Percentiles rank a stretch among this genome's conserved stretches.
These are phyloP conservation scores for Malurus cyaneus DNA, from an alignment of 2,113 vertebrate species.

Conservation along the genomic window DNA sequence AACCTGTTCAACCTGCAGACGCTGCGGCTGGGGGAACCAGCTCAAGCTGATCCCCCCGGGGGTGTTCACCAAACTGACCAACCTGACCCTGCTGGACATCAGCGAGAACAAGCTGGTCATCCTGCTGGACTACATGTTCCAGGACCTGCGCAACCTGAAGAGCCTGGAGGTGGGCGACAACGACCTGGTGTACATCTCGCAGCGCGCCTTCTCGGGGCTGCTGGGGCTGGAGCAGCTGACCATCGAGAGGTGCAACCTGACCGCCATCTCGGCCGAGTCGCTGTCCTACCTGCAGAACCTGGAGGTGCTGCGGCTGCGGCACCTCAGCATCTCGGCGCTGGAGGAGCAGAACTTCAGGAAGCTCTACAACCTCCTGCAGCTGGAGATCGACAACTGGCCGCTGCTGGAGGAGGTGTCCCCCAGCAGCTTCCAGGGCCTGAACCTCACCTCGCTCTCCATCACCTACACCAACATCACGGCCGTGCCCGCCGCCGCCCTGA, in stretches of 20 bases:
- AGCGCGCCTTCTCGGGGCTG: slow-evolving; percentile 90
- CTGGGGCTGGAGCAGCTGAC: slow-evolving; percentile 87
- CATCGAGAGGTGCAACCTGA: slow-evolving; percentile 95
- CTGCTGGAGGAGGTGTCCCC: slow-evolving; percentile 89
- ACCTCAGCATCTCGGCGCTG: slow-evolving; percentile 85
- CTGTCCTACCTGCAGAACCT: slow-evolving; percentile 90
- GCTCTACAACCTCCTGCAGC: slow-evolving; percentile 82
- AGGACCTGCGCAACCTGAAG: slow-evolving; percentile 86
- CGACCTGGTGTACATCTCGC: slow-evolving; percentile 95
- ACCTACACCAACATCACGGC: slow-evolving; percentile 95
- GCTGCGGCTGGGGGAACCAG: slow-evolving; percentile 88
- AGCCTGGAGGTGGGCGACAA: slow-evolving; percentile 93
- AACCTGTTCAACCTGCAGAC: slow-evolving; percentile 83
- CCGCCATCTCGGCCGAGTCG: slow-evolving; percentile 88
- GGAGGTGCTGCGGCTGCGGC: slow-evolving; percentile 85
- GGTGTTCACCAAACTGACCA: slow-evolving; percentile 88
- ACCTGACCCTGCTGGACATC: slow-evolving; percentile 91
- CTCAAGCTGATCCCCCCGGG: slow-evolving; percentile 92
- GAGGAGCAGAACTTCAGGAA: slow-evolving; percentile 93
- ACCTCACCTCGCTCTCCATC: slow-evolving; percentile 92
- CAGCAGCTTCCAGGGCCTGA: slow-evolving; percentile 90
- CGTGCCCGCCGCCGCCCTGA: slow-evolving; percentile 88
- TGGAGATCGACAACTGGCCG: slow-evolving; percentile 95
- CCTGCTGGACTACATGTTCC: slow-evolving; percentile 93
- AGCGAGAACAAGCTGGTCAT: slow-evolving; percentile 96